Conservation (phyloP, 2,888 invertebrate genomes). For the Steinernema carpocapsae region DNA sequence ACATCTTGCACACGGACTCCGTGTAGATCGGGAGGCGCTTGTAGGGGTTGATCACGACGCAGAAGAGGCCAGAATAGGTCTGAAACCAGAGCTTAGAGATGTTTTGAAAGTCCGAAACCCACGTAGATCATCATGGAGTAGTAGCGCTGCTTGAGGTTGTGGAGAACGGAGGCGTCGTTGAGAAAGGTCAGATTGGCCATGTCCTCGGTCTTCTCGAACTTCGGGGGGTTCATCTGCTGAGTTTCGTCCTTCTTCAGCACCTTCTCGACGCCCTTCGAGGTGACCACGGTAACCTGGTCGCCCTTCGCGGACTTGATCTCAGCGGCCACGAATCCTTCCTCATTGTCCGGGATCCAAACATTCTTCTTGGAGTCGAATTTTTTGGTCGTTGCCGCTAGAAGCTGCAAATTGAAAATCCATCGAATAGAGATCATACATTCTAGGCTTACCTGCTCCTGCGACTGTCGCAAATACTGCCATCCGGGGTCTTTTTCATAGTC, state of each 20-base stretch:
- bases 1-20: conserved; percentile 66
- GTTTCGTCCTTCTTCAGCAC: conserved; percentile 68
- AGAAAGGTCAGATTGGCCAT: conserved; percentile 73
- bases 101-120: conserved; percentile 17
- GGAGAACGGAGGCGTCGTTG: conserved; percentile 97
- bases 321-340: conserved; percentile 91
- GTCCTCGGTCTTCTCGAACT: conserved; percentile 85
- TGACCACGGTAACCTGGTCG: conserved; percentile 85
- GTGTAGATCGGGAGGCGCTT: conserved; percentile 68
- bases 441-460: conserved; percentile 62
- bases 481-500: conserved; percentile 60
- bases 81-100: conserved; percentile 36
- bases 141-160: conserved; percentile 98
- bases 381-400: conserved; percentile 60
- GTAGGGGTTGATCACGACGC: conserved; percentile 69
- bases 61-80: conserved; percentile 69
- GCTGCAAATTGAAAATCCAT: conserved; percentile 34
- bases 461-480: conserved; percentile 67
- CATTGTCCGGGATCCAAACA: conserved; percentile 97
- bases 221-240: conserved; percentile 93
- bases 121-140: conserved; percentile 68
- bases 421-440: not conserved
- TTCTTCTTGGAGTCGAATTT: conserved; percentile 91
- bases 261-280: conserved; percentile 53
- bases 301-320: conserved; percentile 98